A percentile compares a stretch with the other conserved stretches of the same genome.
Evolutionary conservation across 2,888 invertebrate species (phyloP).

Genomic region (Philereme transversata): DNA sequence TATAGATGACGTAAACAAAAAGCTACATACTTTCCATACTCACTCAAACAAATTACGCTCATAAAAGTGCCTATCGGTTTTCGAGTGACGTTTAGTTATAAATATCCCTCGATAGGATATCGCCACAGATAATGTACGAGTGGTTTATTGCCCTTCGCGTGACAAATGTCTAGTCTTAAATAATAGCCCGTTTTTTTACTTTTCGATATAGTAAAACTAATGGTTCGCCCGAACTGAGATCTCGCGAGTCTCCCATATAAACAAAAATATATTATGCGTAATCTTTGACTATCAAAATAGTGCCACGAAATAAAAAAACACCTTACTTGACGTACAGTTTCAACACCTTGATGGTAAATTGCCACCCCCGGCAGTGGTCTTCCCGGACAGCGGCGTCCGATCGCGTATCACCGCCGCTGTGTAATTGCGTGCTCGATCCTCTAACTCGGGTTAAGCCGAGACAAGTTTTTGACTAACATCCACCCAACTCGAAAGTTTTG

Average conservation of each 20-base stretch:
- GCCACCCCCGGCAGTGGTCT: too few relatives aligned
- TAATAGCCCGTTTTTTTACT: conserved; percentile 6
- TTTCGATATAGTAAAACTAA: conserved; percentile 4
- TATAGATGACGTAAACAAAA: too few relatives aligned
- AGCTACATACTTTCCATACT: not conserved
- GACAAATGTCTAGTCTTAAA: conserved; percentile 19
- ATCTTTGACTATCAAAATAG: too few relatives aligned
- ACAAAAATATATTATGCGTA: too few relatives aligned
- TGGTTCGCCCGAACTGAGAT: too few relatives aligned
- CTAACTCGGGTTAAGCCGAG: conserved; percentile 11
- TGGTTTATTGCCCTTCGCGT: conserved; percentile 10
- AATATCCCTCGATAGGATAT: conserved; percentile 17
- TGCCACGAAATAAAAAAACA: too few relatives aligned
- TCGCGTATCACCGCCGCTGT: conserved; percentile 4
- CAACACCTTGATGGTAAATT: too few relatives aligned
- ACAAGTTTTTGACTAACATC: conserved; percentile 26
- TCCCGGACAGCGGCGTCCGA: not conserved
- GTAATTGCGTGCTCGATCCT: conserved; percentile 18
- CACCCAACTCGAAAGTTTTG: conserved; percentile 6
- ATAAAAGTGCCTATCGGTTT: conserved; percentile 12
- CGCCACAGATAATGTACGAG: conserved; percentile 3
- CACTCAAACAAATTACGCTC: conserved; percentile 8
- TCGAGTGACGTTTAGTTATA: conserved; percentile 9
- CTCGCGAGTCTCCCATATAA: too few relatives aligned
- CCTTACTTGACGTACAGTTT: too few relatives aligned